Conservation (phyloP, 2,888 invertebrate genomes). For the Temnothorax rugatulus region DNA sequence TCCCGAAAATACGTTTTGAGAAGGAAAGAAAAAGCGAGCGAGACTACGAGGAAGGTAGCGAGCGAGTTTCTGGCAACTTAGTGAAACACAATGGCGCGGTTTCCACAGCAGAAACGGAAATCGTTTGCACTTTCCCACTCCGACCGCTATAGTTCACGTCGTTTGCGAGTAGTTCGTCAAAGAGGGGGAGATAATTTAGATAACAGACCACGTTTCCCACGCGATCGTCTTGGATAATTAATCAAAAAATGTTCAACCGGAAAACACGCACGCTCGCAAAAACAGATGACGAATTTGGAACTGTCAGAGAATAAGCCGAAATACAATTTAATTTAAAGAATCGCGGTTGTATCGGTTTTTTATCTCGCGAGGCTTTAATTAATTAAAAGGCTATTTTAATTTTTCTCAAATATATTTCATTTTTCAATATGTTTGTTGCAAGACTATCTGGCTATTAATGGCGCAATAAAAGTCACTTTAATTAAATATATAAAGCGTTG, state of each 20-base stretch:
- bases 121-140: conserved; percentile 27
- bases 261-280: conserved; percentile 29
- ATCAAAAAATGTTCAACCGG: conserved; percentile 65
- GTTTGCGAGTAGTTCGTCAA: conserved; percentile 59
- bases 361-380: conserved; percentile 45
- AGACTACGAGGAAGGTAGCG: neutral
- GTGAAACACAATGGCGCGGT: conserved; percentile 64
- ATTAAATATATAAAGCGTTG: neutral
- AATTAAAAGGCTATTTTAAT: conserved; percentile 59
- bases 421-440: conserved; percentile 7
- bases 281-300: conserved; percentile 59
- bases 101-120: conserved; percentile 31
- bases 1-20: conserved; percentile 25
- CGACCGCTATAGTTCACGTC: conserved; percentile 35
- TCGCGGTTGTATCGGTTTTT: conserved; percentile 42
- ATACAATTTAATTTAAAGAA: conserved; percentile 59
- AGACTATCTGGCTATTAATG: conserved; percentile 23
- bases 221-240: conserved; percentile 65
- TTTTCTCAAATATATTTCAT: conserved; percentile 26
- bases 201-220: conserved; percentile 62
- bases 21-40: neutral
- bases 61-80: conserved; percentile 41
- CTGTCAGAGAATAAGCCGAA: conserved; percentile 22
- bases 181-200: conserved; percentile 60
- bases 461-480: neutral